A percentile compares a stretch with the other conserved stretches of the same genome.
Conservation (phyloP, 2,888 invertebrate species). For the Hyles lineata region DNA sequence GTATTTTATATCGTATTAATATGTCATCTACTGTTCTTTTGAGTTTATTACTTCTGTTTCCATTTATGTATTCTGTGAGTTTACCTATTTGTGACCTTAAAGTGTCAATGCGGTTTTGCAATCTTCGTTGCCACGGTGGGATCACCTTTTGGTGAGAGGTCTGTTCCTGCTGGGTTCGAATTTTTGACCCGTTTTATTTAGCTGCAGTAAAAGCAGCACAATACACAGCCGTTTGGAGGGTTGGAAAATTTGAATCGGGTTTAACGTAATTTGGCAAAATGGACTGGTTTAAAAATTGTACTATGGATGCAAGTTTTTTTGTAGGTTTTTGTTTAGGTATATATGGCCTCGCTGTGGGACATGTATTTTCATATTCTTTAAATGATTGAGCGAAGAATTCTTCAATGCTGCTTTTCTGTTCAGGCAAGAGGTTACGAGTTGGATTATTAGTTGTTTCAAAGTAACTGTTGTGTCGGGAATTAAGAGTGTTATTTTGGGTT, state of each 20-base stretch:
- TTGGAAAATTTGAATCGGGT: neutral
- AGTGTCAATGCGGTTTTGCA: neutral
- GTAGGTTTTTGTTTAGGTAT: neutral
- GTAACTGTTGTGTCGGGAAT: too few relatives aligned
- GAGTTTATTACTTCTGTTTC: slow-evolving; percentile 4
- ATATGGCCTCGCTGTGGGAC: neutral
- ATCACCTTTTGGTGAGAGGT: neutral
- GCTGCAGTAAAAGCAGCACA: neutral
- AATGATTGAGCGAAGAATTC: neutral
- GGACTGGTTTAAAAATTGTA: neutral
- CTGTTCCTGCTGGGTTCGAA: too few relatives aligned
- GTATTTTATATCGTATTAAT: neutral
- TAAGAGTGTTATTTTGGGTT: too few relatives aligned
- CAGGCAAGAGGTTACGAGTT: neutral
- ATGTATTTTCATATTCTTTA: neutral
- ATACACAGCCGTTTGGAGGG: neutral
- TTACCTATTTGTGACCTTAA: neutral
- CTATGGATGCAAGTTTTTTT: neutral
- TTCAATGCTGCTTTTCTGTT: neutral
- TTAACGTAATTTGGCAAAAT: neutral
- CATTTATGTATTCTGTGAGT: slow-evolving; percentile 5
- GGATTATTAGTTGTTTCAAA: too few relatives aligned
- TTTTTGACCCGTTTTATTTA: neutral
- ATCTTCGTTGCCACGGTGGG: neutral
- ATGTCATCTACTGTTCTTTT: neutral